Evolutionary conservation across 2,888 invertebrate genomes (phyloP), one percentile per base, ranked within the genome.

Genomic region (Eilema griseolum): DNA sequence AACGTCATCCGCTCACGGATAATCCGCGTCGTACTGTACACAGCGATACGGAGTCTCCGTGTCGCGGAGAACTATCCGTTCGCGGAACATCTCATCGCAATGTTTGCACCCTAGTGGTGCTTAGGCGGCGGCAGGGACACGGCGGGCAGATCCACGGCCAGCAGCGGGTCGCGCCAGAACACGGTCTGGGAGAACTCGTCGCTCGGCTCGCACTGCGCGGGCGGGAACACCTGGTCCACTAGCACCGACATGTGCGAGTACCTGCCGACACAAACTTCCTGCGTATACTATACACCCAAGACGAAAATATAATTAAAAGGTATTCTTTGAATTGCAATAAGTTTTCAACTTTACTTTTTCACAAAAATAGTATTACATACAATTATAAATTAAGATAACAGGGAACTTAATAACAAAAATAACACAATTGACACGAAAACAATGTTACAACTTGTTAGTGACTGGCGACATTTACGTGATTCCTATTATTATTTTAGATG

Each of bases 181-280:
- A 98, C 97, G 83, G 99, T 98, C 86, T 97, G 97, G 73, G 98
- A 98, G 95, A 97, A 99, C 86, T 96, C 96, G 84, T 96, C 96
- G 85, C 96, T 96, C 24, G 95, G 93, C 86, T 96, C 96, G 86
- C 96, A 96, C 77, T 92, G 92, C 84, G 97, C 96, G 64, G 98
- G 97, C 82, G 99, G 99, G 94, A 99, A 99, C 91, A 99, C 96
- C 93, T 99, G 99, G 96, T 99, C 99, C 79, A 98, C 99, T 80
- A 99, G 97, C 92, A 98, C 98, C 78, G 98, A 98, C 97, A 99
- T 98, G 92, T 98, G 98, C 73, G 98, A 97, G 95, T 99, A 99
- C 89, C 99, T 99, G 96, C 14, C 14, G 60, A 59, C 23, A n/a
- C 65, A 60, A 76, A 74, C 71, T 41, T n/a, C 14, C n/a, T 31